A percentile compares a stretch with the other conserved stretches of the same genome.
These are phyloP conservation scores for Ypsolopha scabrella DNA, from an alignment of 2,888 invertebrate species.

Conservation along the genomic window DNA sequence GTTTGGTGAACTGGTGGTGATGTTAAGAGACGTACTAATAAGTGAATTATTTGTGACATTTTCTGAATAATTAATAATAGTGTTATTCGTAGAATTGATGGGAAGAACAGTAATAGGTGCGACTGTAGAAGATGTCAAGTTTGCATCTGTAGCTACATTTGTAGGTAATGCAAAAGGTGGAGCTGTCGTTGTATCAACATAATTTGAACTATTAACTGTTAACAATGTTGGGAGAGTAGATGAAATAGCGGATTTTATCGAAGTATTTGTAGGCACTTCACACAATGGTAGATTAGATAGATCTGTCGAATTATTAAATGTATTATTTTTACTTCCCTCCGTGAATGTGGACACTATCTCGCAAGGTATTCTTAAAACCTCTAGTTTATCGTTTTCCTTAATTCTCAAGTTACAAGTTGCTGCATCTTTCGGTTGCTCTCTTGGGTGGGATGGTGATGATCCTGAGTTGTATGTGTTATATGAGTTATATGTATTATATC, in stretches of 20 bases:
- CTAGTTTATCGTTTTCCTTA: conserved; percentile 32
- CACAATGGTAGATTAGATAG: neutral
- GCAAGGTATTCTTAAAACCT: conserved; percentile 48
- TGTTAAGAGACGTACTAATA: no score
- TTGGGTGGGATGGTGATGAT: neutral
- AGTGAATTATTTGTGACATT: no score
- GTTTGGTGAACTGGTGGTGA: no score
- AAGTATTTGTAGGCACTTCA: conserved; percentile 25
- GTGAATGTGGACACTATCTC: conserved; percentile 60
- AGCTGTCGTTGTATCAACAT: neutral
- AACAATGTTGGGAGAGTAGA: conserved; percentile 15
- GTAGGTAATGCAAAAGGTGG: neutral
- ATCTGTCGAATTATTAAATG: neutral
- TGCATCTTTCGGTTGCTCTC: conserved; percentile 19
- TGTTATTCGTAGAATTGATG: no score
- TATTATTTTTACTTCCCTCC: conserved; percentile 28
- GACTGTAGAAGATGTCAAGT: no score
- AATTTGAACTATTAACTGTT: neutral
- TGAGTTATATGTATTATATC: conserved; percentile 17
- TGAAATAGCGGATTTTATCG: conserved; percentile 29
- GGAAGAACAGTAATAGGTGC: no score
- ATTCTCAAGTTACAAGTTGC: conserved; percentile 44
- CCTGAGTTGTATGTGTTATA: neutral
- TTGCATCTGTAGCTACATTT: no score
- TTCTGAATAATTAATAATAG: no score